phyloP scores from a whole-genome alignment of 2,888 invertebrate genomes.

The Plemyria rubiginata region DNA sequence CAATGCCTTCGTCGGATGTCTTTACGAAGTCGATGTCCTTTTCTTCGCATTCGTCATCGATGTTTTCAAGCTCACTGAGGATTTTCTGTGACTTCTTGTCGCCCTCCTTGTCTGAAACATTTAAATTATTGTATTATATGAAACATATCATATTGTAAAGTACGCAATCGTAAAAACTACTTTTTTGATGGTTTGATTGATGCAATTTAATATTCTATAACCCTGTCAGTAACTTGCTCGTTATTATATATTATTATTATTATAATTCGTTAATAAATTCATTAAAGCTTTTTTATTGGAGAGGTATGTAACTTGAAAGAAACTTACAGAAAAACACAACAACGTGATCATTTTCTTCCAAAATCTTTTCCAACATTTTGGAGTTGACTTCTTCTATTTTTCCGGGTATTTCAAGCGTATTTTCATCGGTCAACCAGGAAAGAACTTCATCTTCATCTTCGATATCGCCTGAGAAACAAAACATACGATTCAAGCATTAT shows the following conservation, averaged over 20 bases:
- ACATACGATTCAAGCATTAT: background rate
- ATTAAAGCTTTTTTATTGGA: background rate
- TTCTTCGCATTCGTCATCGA: conserved; percentile 96
- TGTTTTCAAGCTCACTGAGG: conserved; percentile 94
- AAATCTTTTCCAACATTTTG: conserved; percentile 95
- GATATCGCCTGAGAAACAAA: conserved; percentile 87
- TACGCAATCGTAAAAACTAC: too few species aligned
- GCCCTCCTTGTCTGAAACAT: conserved; percentile 90
- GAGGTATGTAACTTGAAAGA: background rate
- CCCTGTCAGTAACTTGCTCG: too few species aligned
- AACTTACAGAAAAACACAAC: conserved; percentile 96
- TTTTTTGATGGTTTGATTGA: too few species aligned
- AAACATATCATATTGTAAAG: too few species aligned
- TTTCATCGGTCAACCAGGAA: conserved; percentile 95
- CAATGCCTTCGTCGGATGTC: conserved; percentile 94
- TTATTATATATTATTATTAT: too few species aligned
- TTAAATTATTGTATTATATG: too few species aligned
- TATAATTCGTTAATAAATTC: background rate
- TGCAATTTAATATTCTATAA: background rate
- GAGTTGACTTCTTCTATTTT: conserved; percentile 96
- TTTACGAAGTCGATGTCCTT: conserved; percentile 96
- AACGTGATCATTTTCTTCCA: conserved; percentile 94
- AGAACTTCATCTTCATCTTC: conserved; percentile 96
- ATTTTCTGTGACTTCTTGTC: conserved; percentile 96
- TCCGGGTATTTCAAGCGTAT: conserved; percentile 95